Percentiles rank a stretch among this genome's conserved stretches.
Conservation (phyloP, 2,888 invertebrate genomes). For the Dexiosoma caninum region DNA sequence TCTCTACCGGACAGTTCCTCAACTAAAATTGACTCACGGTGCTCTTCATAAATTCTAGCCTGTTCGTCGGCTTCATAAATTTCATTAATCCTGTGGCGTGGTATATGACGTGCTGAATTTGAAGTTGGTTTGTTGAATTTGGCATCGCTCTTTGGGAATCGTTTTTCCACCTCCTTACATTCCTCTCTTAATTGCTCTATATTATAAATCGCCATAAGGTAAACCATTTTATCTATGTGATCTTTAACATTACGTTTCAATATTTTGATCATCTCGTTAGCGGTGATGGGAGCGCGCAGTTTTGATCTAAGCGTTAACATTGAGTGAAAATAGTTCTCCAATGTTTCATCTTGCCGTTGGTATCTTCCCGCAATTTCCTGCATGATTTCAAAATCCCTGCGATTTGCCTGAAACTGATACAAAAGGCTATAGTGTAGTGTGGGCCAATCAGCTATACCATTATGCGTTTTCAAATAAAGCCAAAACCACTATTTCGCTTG, state of each 20-base stretch:
- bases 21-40: too few species aligned
- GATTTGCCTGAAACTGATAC: neutral
- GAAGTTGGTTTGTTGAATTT: too few species aligned
- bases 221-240: neutral
- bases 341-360: neutral
- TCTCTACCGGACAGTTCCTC: too few species aligned
- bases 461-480: neutral
- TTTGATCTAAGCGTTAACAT: too few species aligned
- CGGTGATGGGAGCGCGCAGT: neutral
- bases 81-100: too few species aligned
- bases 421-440: neutral
- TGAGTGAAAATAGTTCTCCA: too few species aligned
- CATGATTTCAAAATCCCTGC: constrained; percentile 7
- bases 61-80: too few species aligned
- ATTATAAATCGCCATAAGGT: neutral
- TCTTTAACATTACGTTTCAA: neutral
- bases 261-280: neutral
- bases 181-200: neutral
- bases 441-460: neutral
- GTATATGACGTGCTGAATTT: too few species aligned
- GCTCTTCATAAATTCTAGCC: too few species aligned
- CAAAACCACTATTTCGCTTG: constrained; percentile 3
- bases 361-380: neutral
- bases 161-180: too few species aligned
- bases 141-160: too few species aligned